Base-by-base conservation (phyloP, 2,797 vertebrate species). In the Coracias cyanogaster region DNA sequence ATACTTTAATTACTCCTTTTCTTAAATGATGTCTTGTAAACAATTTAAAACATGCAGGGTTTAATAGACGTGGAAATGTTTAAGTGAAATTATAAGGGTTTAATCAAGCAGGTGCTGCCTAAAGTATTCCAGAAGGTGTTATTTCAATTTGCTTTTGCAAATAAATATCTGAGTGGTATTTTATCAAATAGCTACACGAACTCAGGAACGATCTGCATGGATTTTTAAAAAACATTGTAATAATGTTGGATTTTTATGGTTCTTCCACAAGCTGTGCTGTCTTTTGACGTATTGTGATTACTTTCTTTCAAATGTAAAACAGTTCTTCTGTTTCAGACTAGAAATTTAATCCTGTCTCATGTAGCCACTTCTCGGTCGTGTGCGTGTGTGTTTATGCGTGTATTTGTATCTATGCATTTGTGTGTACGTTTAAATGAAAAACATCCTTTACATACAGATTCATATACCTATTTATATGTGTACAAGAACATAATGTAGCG, bases 351-450 rank as follows among this genome's bases (percentile, higher is more conserved):
- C 6, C 17, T 39, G 4, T 67, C 4, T 41, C 31, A n/a, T 31
- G 3, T 48, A n/a, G 52, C 25, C 7, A 16, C 6, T 19, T 69
- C 10, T 7, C 39, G 6, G 2, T 70, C 1, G 0, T 26, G 9
- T 46, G 7, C 5, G 0, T 35, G 16, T 26, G 2, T 25, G 10
- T 66, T 19, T 73, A 7, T 85, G 26, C 10, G 3, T 45, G 3
- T 49, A 39, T 57, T 66, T 41, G 14, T 17, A 6, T 54, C 7
- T 46, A 41, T 8, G 26, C 22, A 48, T 48, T 69, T 83, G 3
- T 54, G 25, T 28, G 10, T 35, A 18, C 35, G 8, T 46, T 65
- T 69, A 78, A 62, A 39, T 79, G 7, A 54, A 49, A 69, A n/a
- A 1, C 10, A 15, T 5, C n/a, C 10, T 24, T 55, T 39, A 25